A percentile compares a stretch with the other conserved stretches of the same genome.
Evolutionary conservation across 2,888 invertebrate genomes (phyloP).

Genomic region (Mimumesa dahlbomi): DNA sequence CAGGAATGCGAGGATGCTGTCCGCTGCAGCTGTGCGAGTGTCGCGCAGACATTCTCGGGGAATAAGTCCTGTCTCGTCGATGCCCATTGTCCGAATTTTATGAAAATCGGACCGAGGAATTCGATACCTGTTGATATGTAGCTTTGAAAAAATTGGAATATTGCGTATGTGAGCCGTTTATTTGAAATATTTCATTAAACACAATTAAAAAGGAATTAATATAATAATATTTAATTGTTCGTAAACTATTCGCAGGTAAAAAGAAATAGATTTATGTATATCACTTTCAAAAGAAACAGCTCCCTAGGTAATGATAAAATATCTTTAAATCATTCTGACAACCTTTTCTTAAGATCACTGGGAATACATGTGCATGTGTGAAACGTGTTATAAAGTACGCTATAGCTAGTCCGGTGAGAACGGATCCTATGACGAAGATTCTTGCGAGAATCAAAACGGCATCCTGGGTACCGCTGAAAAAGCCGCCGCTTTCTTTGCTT

Average conservation of each 20-base stretch:
- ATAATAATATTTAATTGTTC: too few species aligned
- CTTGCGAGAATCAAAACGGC: slow-evolving; percentile 52
- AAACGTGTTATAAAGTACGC: slow-evolving; percentile 62
- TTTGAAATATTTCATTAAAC: too few species aligned
- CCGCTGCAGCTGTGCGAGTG: slow-evolving; percentile 76
- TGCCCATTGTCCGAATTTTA: slow-evolving; percentile 82
- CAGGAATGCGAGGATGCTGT: slow-evolving; percentile 76
- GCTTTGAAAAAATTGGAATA: too few species aligned
- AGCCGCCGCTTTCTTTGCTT: background rate
- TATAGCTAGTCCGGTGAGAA: slow-evolving; percentile 51
- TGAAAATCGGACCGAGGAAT: slow-evolving; percentile 80
- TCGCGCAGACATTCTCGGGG: slow-evolving; percentile 78
- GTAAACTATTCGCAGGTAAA: too few species aligned
- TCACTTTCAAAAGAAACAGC: too few species aligned
- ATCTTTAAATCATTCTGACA: background rate
- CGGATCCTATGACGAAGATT: slow-evolving; percentile 58
- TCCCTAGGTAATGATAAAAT: too few species aligned
- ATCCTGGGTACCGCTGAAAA: slow-evolving; percentile 35
- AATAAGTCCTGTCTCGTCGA: slow-evolving; percentile 81
- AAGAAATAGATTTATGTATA: too few species aligned
- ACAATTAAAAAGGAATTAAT: too few species aligned
- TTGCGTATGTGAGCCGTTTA: too few species aligned
- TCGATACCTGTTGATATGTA: slow-evolving; percentile 73
- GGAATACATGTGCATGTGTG: slow-evolving; percentile 51
- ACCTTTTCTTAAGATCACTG: slow-evolving; percentile 63